Evolutionary conservation across 2,888 invertebrate species (phyloP).

Genomic region (Oscheius sp.): DNA sequence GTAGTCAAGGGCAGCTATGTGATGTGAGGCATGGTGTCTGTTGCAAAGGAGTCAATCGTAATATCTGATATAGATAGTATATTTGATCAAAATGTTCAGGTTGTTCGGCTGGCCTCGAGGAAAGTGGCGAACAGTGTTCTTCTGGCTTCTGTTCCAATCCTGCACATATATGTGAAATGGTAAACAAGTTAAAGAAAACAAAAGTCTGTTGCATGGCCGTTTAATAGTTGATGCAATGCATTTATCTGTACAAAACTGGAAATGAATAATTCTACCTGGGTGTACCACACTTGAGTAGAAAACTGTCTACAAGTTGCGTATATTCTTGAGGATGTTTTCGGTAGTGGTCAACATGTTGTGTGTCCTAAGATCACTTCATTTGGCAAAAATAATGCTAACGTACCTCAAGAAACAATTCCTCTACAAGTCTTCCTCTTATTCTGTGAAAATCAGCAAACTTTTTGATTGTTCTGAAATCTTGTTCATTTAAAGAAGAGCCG

Average conservation of each 20-base stretch:
- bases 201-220: constrained; percentile 9
- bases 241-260: constrained; percentile 1
- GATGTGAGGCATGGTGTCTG: constrained; percentile 66
- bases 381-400: background rate
- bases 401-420: constrained; percentile 14
- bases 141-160: constrained; percentile 9
- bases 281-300: background rate
- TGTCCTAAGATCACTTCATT: constrained; percentile 3
- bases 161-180: background rate
- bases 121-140: constrained; percentile 64
- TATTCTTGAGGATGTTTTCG: constrained; percentile 27
- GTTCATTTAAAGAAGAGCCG: too few species aligned
- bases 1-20: constrained; percentile 64
- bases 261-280: background rate
- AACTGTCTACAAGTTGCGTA: background rate
- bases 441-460: constrained; percentile 12
- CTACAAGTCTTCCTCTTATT: constrained; percentile 6
- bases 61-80: constrained; percentile 36
- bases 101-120: constrained; percentile 67
- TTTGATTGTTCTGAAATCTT: constrained; percentile 10
- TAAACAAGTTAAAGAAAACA: constrained; percentile 17
- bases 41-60: constrained; percentile 69
- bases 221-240: background rate
- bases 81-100: constrained; percentile 45
- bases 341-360: constrained; percentile 27